phyloP scores from a whole-genome alignment of 2,113 vertebrate species.

The Sorex fumeus region DNA sequence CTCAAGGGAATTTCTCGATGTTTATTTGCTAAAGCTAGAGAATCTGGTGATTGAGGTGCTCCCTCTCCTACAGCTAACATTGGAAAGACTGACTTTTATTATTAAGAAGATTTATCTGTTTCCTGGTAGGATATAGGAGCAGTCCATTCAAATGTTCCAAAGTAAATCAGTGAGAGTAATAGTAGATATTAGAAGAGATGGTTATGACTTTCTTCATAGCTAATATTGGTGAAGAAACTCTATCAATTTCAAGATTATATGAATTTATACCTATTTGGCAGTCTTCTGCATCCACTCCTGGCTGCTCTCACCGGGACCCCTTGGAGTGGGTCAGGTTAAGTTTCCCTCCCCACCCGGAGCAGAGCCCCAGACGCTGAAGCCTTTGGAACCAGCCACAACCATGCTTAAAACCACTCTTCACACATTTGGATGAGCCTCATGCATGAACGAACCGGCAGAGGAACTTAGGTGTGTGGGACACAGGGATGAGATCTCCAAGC shows the following conservation, averaged over 20 bases:
- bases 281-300: too few species aligned
- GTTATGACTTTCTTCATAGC: background rate
- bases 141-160: background rate
- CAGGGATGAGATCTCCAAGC: too few species aligned
- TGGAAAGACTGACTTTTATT: background rate
- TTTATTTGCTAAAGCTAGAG: constrained; percentile 43
- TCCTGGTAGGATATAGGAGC: background rate
- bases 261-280: background rate
- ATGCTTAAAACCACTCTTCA: too few species aligned
- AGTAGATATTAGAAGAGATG: background rate
- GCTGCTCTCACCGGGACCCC: too few species aligned
- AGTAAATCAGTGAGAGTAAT: background rate
- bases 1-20: background rate
- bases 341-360: too few species aligned
- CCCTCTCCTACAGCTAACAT: background rate
- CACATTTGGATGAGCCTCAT: too few species aligned
- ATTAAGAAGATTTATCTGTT: background rate
- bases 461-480: too few species aligned
- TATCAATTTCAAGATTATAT: background rate
- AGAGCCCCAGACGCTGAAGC: too few species aligned
- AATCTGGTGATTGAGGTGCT: background rate
- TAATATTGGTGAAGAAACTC: constrained; percentile 24
- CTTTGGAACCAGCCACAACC: too few species aligned
- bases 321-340: too few species aligned
- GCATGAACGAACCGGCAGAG: too few species aligned